Conservation (phyloP, 2,797 vertebrate genomes). For the Aselliscus stoliczkanus region DNA sequence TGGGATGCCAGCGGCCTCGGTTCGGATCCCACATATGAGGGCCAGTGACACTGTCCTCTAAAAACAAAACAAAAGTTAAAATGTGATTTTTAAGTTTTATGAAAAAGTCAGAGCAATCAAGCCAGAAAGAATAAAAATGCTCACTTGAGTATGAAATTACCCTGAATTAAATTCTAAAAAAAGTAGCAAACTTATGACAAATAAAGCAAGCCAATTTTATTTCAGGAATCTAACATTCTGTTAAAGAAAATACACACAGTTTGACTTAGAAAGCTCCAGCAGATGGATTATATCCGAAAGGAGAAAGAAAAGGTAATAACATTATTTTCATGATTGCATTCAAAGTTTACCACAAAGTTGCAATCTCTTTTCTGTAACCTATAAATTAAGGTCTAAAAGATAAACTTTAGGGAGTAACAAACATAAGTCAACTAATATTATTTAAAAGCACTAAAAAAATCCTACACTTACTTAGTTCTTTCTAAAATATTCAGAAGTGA, state of each 20-base stretch:
- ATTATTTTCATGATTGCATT: conserved; percentile 1
- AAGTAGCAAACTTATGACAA: conserved; percentile 7
- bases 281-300: background rate
- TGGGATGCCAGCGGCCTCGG: no score
- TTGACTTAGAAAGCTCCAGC: background rate
- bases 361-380: conserved; percentile 32
- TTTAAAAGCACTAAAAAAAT: conserved; percentile 19
- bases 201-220: conserved; percentile 38
- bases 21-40: no score
- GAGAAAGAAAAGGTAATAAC: background rate
- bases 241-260: background rate
- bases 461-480: background rate
- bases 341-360: conserved; percentile 48
- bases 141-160: conserved; percentile 19
- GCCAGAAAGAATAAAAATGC: conserved; percentile 13
- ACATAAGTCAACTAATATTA: background rate
- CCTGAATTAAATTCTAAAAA: conserved; percentile 22
- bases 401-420: background rate
- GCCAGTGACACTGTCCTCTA: no score
- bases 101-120: background rate
- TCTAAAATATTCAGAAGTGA: background rate
- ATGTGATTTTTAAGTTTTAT: conserved; percentile 41
- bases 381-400: conserved; percentile 53
- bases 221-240: conserved; percentile 18
- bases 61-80: no score